These are phyloP conservation scores for Tetropium fuscum DNA, from an alignment of 2,888 invertebrate species.

Conservation along the genomic window DNA sequence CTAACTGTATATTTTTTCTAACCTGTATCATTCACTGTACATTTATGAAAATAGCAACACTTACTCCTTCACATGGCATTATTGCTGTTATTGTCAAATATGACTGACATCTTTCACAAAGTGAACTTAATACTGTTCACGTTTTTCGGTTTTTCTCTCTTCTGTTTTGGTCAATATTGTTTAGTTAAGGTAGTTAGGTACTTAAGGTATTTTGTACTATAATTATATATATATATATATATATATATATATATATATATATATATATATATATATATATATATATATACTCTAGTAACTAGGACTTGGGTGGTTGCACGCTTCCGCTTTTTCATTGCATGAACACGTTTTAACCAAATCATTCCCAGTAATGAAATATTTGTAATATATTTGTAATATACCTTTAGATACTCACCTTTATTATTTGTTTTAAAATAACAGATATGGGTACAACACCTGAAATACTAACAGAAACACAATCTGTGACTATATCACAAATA, in stretches of 20 bases:
- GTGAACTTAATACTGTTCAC: conserved; percentile 48
- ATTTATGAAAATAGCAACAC: conserved; percentile 62
- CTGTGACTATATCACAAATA: conserved; percentile 55
- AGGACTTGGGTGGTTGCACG: conserved; percentile 37
- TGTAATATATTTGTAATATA: conserved; percentile 42
- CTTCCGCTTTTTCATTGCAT: conserved; percentile 49
- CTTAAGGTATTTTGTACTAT: too few relatives aligned
- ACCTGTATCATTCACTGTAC: conserved; percentile 49
- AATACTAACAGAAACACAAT: conserved; percentile 65
- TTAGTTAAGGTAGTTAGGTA: too few relatives aligned
- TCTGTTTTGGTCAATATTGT: conserved; percentile 9
- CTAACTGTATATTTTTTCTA: conserved; percentile 61
- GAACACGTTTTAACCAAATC: conserved; percentile 47
- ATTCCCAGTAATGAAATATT: conserved; percentile 22
- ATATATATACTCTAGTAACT: background rate
- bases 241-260: too few relatives aligned
- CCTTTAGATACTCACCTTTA: conserved; percentile 51
- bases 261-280: too few relatives aligned
- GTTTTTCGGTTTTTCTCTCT: conserved; percentile 39
- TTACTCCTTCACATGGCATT: conserved; percentile 36
- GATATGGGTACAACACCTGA: conserved; percentile 64
- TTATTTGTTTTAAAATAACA: conserved; percentile 63
- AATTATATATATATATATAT: too few relatives aligned
- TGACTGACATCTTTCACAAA: conserved; percentile 49
- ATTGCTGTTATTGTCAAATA: conserved; percentile 46